Evolutionary conservation across 2,113 vertebrate genomes (phyloP), one percentile per base, ranked within the genome.

Genomic region (Himantopus leucocephalus): DNA sequence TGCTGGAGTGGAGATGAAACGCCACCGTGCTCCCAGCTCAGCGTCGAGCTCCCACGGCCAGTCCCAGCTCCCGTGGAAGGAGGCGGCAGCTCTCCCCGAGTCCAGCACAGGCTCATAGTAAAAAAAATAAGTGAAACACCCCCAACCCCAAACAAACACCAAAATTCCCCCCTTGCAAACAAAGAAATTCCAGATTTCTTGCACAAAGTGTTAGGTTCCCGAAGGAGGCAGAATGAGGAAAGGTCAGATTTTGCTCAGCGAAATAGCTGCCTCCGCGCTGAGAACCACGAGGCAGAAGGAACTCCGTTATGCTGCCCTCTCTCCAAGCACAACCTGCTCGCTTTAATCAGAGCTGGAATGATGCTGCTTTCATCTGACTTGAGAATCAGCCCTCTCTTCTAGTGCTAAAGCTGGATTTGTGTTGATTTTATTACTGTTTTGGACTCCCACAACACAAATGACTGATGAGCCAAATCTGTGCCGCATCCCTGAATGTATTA

Each of bases 361-460:
- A 86, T 68, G 89, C 56, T 93, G 86, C 84, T 88, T 92, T 90
- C 94, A 82, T 62, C 85, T 87, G 92, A 93, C 86, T 89, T 4
- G 16, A 95, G 88, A 93, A 92, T 96, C 94, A 96, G 32, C 82
- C 82, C 62, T 83, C 87, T 88, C 75, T 79, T 83, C 81, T 52
- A 12, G 0, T 53, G 35, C 43, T 88, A 60, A 91, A 92, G 68
- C 75, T 92, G 92, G 70, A 88, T 93, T 97, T 95, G 87, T 94
- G 94, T 90, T 92, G 79, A 91, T 94, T 97, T 97, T 96, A 97
- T 95, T 95, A 64, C 95, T 93, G 30, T 90, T 95, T 81, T 95
- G 85, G 76, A 79, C 91, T 96, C 92, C 82, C 90, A 78, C 76
- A 82, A 89, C 77, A 87, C 80, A 94, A 91, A 88, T 91, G 94